Conservation (phyloP, 1,140 invertebrate genomes). For the Macrosteles quadrilineatus region DNA sequence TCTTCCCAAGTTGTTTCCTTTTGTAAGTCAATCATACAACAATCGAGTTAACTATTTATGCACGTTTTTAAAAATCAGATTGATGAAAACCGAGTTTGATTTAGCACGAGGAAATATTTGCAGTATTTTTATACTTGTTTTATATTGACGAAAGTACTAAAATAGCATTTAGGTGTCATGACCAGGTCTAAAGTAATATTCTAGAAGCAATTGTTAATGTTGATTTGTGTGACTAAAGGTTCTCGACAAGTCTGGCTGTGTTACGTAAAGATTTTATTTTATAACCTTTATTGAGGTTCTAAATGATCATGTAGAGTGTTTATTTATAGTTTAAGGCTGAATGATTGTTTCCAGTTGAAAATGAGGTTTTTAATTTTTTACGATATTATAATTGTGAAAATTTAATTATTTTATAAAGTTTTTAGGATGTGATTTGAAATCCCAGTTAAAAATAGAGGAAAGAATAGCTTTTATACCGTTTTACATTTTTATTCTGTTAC, state of each 20-base stretch:
- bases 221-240: not conserved
- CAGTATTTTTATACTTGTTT: conserved; percentile 18
- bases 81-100: not conserved
- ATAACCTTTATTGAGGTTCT: conserved; percentile 1
- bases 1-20: not conserved
- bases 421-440: not conserved
- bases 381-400: not conserved
- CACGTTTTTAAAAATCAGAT: not conserved
- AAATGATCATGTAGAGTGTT: not conserved
- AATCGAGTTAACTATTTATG: not conserved
- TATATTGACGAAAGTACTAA: not conserved
- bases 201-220: not conserved
- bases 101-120: not conserved
- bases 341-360: not conserved
- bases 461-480: not conserved
- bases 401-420: not conserved
- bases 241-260: conserved; percentile 19
- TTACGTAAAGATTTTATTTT: conserved; percentile 9
- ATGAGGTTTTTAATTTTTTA: not conserved
- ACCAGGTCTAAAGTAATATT: not conserved
- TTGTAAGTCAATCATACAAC: not conserved
- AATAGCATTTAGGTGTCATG: not conserved
- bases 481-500: not conserved
- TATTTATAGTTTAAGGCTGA: not conserved
- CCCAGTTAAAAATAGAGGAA: not conserved